A percentile compares a stretch with the other conserved stretches of the same genome.
These are phyloP conservation scores for Fragum sueziense DNA, from an alignment of 2,888 invertebrate species.

Conservation along the genomic window DNA sequence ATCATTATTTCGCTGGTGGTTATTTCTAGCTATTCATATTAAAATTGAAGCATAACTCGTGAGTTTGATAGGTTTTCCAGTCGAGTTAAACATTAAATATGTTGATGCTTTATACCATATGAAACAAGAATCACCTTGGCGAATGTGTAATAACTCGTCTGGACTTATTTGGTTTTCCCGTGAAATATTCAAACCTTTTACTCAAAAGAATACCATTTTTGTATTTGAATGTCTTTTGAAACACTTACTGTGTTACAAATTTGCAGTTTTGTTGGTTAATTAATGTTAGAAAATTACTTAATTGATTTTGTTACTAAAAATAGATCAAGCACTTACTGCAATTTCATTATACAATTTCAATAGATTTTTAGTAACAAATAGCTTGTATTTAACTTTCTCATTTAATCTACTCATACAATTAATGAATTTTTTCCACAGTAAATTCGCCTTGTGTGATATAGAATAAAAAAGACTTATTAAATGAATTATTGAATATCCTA, in stretches of 20 bases:
- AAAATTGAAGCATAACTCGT: neutral
- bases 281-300: neutral
- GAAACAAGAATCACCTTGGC: constrained; percentile 18
- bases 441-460: too few relatives aligned
- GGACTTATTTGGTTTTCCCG: neutral
- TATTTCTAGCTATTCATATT: neutral
- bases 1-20: neutral
- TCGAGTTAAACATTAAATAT: constrained; percentile 10
- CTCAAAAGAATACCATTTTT: too few relatives aligned
- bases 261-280: neutral
- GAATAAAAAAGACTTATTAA: too few relatives aligned
- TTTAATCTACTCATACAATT: too few relatives aligned
- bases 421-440: too few relatives aligned
- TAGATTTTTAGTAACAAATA: too few relatives aligned
- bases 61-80: neutral
- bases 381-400: too few relatives aligned
- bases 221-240: neutral
- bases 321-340: too few relatives aligned
- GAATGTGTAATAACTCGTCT: constrained; percentile 5
- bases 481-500: too few relatives aligned
- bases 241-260: neutral
- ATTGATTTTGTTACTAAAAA: constrained; percentile 18
- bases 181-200: too few relatives aligned
- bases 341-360: too few relatives aligned
- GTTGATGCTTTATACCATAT: constrained; percentile 20